Evolutionary conservation across 2,888 invertebrate species (phyloP).

Genomic region (Apeira syringaria): DNA sequence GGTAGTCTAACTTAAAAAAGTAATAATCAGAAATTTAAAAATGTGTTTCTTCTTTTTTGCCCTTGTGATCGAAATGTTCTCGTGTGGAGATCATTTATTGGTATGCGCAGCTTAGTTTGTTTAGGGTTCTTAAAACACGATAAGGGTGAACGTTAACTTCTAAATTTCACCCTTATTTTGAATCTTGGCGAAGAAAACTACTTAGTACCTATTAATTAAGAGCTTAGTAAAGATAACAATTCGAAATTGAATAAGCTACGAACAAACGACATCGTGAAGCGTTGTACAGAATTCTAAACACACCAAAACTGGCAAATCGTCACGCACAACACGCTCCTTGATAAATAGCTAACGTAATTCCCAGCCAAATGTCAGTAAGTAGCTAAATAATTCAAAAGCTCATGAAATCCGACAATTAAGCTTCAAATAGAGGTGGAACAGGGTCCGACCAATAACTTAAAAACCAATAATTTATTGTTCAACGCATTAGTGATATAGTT

Average conservation of each 20-base stretch:
- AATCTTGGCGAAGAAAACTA: too few species aligned
- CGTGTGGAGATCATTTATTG: too few species aligned
- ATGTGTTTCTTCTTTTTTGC: too few species aligned
- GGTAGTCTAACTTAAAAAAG: too few species aligned
- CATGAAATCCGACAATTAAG: constrained; percentile 20
- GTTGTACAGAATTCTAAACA: constrained; percentile 8
- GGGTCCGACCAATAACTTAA: background rate
- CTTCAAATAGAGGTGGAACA: constrained; percentile 8
- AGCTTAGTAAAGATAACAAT: constrained; percentile 1
- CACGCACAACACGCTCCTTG: constrained; percentile 16
- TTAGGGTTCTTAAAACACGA: too few species aligned
- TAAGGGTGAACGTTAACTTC: too few species aligned
- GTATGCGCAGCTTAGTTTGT: too few species aligned
- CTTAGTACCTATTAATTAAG: background rate
- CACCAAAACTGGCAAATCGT: constrained; percentile 5
- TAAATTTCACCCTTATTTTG: too few species aligned
- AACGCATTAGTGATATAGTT: too few species aligned
- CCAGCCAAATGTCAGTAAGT: constrained; percentile 20
- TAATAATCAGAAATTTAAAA: too few species aligned
- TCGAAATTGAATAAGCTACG: constrained; percentile 15
- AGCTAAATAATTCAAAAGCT: constrained; percentile 17
- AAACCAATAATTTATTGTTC: too few species aligned
- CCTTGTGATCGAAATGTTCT: too few species aligned
- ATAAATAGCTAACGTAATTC: constrained; percentile 16
- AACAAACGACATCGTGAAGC: constrained; percentile 16